Evolutionary conservation across 2,888 invertebrate genomes (phyloP).

Genomic region (Prostheceraeus crozeri): DNA sequence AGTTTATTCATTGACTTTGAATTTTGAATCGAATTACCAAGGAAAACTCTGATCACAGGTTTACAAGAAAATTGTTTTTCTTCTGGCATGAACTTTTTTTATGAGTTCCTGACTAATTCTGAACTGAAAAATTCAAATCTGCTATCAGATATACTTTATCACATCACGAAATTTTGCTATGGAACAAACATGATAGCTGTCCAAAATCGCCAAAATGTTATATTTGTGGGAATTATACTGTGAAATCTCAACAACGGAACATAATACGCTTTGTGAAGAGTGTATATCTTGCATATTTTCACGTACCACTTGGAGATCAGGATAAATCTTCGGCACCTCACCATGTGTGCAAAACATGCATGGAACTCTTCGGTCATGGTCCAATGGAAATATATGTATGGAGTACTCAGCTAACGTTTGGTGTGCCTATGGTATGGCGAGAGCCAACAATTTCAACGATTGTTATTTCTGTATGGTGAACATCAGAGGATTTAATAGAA

Average conservation of each 20-base stretch:
- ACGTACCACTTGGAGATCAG: constrained; percentile 21
- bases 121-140: constrained; percentile 10
- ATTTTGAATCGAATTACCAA: too few species aligned
- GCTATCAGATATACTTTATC: not conserved
- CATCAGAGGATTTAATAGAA: constrained; percentile 17
- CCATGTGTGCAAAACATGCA: constrained; percentile 19
- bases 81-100: constrained; percentile 11
- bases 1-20: too few species aligned
- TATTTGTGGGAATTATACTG: constrained; percentile 22
- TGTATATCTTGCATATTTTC: constrained; percentile 25
- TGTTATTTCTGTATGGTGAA: constrained; percentile 25
- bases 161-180: constrained; percentile 10
- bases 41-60: too few species aligned
- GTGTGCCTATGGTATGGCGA: constrained; percentile 27
- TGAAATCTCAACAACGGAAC: constrained; percentile 5
- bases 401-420: constrained; percentile 6
- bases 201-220: not conserved
- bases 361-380: constrained; percentile 17
- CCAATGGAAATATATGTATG: constrained; percentile 10
- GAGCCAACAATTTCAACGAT: constrained; percentile 14
- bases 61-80: constrained; percentile 2
- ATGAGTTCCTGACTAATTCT: constrained; percentile 4
- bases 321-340: constrained; percentile 28
- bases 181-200: not conserved
- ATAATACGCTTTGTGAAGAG: constrained; percentile 21